Evolutionary conservation across 1,140 invertebrate species (phyloP).

Genomic region (Drosophila equinoxialis): DNA sequence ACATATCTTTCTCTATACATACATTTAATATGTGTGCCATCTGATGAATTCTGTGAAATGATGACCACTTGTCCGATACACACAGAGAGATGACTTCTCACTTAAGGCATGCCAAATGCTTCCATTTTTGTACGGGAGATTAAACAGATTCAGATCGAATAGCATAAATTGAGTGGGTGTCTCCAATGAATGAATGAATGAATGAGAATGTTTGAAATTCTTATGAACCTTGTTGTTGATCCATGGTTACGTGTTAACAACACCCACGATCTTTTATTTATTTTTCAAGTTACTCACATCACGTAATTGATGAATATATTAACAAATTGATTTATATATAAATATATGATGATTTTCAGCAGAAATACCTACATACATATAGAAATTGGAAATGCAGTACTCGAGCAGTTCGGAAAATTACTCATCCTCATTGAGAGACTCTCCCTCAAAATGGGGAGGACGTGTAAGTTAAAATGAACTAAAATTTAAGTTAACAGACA

Average conservation of each 20-base stretch:
- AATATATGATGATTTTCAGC: constrained; percentile 44
- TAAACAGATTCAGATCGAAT: constrained; percentile 8
- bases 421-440: constrained; percentile 72
- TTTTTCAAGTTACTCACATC: constrained; percentile 50
- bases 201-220: constrained; percentile 55
- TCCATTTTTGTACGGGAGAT: background rate
- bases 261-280: constrained; percentile 50
- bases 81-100: background rate
- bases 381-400: constrained; percentile 79
- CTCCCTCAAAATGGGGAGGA: constrained; percentile 72
- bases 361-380: constrained; percentile 41
- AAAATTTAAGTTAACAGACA: too few relatives aligned
- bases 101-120: constrained; percentile 8
- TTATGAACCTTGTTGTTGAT: constrained; percentile 59
- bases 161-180: constrained; percentile 31
- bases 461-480: constrained; percentile 49
- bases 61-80: background rate
- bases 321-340: constrained; percentile 34
- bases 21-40: constrained; percentile 30
- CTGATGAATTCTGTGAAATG: constrained; percentile 38
- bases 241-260: constrained; percentile 57
- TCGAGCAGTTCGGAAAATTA: constrained; percentile 80
- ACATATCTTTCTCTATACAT: constrained; percentile 6
- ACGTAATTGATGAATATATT: constrained; percentile 48
- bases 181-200: constrained; percentile 58